Evolutionary conservation across 2,113 vertebrate genomes (phyloP).

Genomic region (Phoxinus phoxinus): DNA sequence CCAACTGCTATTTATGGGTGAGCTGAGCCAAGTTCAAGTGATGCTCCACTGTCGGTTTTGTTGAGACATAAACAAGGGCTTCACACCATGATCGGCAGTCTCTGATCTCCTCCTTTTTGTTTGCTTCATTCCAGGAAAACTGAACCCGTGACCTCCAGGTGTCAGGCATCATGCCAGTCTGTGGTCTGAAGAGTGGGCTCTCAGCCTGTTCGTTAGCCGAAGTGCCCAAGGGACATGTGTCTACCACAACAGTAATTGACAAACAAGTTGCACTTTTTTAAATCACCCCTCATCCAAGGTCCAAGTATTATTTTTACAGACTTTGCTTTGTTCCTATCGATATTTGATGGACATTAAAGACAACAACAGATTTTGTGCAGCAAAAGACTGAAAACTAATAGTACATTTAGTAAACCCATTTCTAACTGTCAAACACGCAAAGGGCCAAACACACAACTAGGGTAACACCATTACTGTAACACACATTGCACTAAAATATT

Average conservation of each 20-base stretch:
- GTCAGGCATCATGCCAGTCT: background rate
- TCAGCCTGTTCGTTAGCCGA: constrained; percentile 1
- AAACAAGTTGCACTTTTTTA: background rate
- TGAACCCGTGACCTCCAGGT: background rate
- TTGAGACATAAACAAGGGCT: constrained; percentile 5
- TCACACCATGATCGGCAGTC: background rate
- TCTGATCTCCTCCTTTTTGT: constrained; percentile 8
- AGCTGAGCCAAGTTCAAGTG: background rate
- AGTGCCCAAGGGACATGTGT: background rate
- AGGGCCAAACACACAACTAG: too few relatives aligned
- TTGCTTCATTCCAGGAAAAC: background rate
- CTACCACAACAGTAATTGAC: constrained; percentile 27
- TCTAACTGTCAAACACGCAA: background rate
- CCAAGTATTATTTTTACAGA: background rate
- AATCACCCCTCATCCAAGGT: background rate
- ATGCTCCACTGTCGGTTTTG: constrained; percentile 11
- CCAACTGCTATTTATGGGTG: background rate
- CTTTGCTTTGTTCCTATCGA: background rate
- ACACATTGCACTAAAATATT: too few relatives aligned
- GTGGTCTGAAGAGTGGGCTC: background rate
- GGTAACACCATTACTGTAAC: too few relatives aligned
- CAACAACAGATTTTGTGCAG: background rate
- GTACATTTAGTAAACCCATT: background rate
- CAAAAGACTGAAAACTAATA: background rate
- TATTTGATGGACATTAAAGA: background rate